Conservation (phyloP, 2,113 vertebrate species). For the Centropus unirufus region DNA sequence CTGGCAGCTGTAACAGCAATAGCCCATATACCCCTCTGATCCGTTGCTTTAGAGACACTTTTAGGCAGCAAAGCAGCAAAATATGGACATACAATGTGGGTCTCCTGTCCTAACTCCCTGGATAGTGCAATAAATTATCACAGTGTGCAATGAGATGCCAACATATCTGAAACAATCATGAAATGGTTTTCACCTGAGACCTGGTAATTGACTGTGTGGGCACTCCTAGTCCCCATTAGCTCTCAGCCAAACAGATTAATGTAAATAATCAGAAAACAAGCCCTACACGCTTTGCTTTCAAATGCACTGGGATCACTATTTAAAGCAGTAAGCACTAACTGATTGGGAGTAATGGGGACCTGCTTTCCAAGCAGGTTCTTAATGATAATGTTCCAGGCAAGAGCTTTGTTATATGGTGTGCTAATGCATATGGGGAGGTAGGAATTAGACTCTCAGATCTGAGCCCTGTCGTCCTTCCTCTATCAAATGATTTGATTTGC, state of each 20-base stretch:
- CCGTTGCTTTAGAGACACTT: not conserved
- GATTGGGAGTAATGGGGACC: not conserved
- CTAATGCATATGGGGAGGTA: accelerated
- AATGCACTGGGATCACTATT: not conserved
- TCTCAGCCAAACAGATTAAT: not conserved
- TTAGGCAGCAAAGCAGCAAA: not conserved
- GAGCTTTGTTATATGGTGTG: not conserved
- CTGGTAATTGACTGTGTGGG: not conserved
- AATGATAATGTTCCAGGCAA: accelerated
- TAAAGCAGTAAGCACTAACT: not conserved
- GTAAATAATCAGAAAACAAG: not conserved
- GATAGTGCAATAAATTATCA: not conserved
- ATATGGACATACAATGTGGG: accelerated
- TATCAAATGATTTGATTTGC: too few relatives aligned
- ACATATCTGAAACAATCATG: not conserved
- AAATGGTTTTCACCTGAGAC: not conserved
- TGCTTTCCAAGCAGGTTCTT: not conserved
- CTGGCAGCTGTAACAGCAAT: not conserved
- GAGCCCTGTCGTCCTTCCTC: not conserved
- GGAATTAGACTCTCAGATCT: not conserved
- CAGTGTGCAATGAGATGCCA: accelerated
- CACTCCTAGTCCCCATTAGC: not conserved
- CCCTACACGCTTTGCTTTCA: too few relatives aligned
- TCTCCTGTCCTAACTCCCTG: not conserved
- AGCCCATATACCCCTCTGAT: not conserved